Conservation (phyloP, 2,113 vertebrate genomes). For the Felis chaus region DNA sequence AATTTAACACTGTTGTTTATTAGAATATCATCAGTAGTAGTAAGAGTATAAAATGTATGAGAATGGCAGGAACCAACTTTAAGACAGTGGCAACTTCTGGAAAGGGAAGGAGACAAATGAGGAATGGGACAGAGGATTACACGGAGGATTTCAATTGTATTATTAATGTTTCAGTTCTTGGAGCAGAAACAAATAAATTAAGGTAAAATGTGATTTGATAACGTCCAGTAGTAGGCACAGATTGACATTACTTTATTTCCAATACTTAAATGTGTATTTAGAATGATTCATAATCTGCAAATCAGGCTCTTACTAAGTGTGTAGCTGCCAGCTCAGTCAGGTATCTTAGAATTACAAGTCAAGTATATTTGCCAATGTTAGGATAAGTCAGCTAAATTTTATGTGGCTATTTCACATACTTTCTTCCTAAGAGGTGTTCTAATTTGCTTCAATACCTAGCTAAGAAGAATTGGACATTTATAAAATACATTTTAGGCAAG, state of each 20-base stretch:
- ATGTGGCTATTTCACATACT: neutral
- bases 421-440: neutral
- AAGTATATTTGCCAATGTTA: neutral
- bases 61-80: neutral
- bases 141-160: neutral
- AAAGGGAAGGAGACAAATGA: neutral
- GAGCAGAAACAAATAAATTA: neutral
- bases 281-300: neutral
- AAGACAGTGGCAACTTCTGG: neutral
- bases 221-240: neutral
- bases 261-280: neutral
- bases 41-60: neutral
- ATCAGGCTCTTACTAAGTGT: neutral
- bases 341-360: neutral
- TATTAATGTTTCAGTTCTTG: neutral
- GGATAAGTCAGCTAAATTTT: slow-evolving; percentile 22
- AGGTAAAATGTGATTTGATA: neutral
- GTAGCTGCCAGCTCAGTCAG: neutral
- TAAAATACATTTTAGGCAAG: slow-evolving; percentile 29
- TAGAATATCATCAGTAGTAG: neutral
- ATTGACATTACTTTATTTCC: slow-evolving; percentile 11
- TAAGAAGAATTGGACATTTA: neutral
- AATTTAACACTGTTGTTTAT: neutral
- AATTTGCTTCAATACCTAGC: slow-evolving; percentile 2
- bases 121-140: neutral